phyloP scores from a whole-genome alignment of 2,113 vertebrate genomes.

The Cryptotis parvus region DNA sequence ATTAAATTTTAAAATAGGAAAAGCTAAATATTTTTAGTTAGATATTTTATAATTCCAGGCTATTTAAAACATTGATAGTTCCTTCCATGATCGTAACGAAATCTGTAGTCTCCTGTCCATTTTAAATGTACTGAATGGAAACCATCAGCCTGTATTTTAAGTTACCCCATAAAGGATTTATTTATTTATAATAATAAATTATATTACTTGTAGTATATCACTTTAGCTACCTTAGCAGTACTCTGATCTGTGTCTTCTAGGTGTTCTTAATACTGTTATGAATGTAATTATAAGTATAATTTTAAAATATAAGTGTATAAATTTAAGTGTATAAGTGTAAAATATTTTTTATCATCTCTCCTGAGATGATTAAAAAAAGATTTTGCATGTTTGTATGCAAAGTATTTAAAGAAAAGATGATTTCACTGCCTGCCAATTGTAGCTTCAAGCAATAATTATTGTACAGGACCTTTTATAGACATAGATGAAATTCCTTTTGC shows the following conservation, averaged over 20 bases:
- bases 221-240: neutral
- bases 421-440: constrained; percentile 66
- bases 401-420: constrained; percentile 68
- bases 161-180: neutral
- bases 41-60: constrained; percentile 13
- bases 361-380: neutral
- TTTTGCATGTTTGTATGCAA: constrained; percentile 46
- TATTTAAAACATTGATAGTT: constrained; percentile 51
- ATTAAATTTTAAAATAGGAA: constrained; percentile 15
- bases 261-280: neutral
- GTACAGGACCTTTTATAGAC: constrained; percentile 75
- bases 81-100: constrained; percentile 34
- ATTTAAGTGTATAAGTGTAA: too few relatives aligned
- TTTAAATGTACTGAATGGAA: neutral
- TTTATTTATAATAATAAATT: constrained; percentile 26
- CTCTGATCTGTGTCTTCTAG: neutral
- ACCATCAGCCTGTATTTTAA: constrained; percentile 31
- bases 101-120: neutral
- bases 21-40: constrained; percentile 50
- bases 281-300: neutral
- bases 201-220: neutral
- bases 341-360: too few relatives aligned
- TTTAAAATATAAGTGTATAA: too few relatives aligned
- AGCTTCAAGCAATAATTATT: constrained; percentile 66
- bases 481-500: constrained; percentile 81